Conservation (phyloP, 1,140 invertebrate genomes). For the Lethrus apterus region DNA sequence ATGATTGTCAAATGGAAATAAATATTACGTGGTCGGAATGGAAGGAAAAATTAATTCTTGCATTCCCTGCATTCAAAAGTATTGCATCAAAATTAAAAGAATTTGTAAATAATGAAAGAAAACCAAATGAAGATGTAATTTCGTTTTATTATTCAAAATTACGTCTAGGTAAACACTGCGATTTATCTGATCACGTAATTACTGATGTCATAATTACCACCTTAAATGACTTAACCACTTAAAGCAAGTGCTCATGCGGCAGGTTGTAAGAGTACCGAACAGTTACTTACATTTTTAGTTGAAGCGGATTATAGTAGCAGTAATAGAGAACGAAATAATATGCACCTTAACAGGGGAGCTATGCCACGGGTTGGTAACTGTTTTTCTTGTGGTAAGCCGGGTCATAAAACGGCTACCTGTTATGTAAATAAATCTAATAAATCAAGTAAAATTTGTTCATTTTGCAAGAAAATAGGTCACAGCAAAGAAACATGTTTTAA, state of each 20-base stretch:
- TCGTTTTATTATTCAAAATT: conserved; percentile 2
- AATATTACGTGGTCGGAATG: no score
- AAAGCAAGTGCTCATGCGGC: neutral
- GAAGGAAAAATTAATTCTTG: no score
- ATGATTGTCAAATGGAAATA: no score
- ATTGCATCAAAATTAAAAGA: no score
- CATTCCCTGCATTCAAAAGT: no score
- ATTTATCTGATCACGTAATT: neutral
- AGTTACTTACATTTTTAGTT: neutral
- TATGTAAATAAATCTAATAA: no score
- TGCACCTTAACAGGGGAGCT: neutral
- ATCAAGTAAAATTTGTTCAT: neutral
- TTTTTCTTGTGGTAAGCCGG: conserved; percentile 1
- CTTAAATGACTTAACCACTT: neutral
- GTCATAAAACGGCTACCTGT: neutral
- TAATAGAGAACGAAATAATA: neutral
- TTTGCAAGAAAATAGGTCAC: neutral
- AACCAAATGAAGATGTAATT: neutral
- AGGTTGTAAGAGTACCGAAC: neutral
- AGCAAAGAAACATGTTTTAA: no score
- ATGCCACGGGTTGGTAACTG: neutral
- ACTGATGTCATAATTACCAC: neutral
- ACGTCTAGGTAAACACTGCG: conserved; percentile 1
- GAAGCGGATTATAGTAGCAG: neutral
- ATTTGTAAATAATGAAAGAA: conserved; percentile 3